These are phyloP conservation scores for Ctenopoma kingsleyae DNA, from an alignment of 2,797 vertebrate genomes.

Conservation along the genomic window DNA sequence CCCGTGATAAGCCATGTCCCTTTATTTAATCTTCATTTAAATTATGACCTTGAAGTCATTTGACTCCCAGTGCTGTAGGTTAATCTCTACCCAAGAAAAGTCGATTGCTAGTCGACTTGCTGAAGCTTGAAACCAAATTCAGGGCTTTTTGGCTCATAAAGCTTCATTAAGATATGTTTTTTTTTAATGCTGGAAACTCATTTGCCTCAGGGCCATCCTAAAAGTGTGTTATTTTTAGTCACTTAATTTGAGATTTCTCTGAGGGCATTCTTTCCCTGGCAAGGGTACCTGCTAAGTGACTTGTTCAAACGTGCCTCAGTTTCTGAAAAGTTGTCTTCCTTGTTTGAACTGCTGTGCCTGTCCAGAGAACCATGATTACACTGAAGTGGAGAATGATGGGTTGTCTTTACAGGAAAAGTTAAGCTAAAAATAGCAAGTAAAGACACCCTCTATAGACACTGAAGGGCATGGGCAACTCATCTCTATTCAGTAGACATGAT, in stretches of 20 bases:
- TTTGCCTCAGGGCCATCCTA: constrained; percentile 26
- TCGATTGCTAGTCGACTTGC: constrained; percentile 38
- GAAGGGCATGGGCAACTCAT: not conserved
- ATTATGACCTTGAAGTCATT: constrained; percentile 49
- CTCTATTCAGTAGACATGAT: constrained; percentile 18
- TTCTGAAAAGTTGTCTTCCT: constrained; percentile 30
- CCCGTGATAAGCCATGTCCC: constrained; percentile 32
- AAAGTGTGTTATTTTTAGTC: constrained; percentile 48
- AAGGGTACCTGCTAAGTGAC: constrained; percentile 35
- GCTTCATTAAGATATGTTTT: not conserved
- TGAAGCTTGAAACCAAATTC: constrained; percentile 30
- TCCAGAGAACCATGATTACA: constrained; percentile 51
- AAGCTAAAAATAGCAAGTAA: constrained; percentile 51
- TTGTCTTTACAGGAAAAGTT: constrained; percentile 40
- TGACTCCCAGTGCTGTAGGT: constrained; percentile 26
- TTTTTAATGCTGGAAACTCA: constrained; percentile 24
- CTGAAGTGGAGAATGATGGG: constrained; percentile 60
- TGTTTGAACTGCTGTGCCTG: constrained; percentile 27
- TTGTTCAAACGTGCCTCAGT: constrained; percentile 60
- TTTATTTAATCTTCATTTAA: constrained; percentile 53
- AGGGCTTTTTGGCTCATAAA: constrained; percentile 19
- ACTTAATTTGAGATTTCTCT: constrained; percentile 61
- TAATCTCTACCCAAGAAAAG: constrained; percentile 33
- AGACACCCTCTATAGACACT: constrained; percentile 37
- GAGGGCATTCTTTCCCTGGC: constrained; percentile 45